These are phyloP conservation scores for Hyla sarda DNA, from an alignment of 2,113 vertebrate genomes.

Conservation along the genomic window DNA sequence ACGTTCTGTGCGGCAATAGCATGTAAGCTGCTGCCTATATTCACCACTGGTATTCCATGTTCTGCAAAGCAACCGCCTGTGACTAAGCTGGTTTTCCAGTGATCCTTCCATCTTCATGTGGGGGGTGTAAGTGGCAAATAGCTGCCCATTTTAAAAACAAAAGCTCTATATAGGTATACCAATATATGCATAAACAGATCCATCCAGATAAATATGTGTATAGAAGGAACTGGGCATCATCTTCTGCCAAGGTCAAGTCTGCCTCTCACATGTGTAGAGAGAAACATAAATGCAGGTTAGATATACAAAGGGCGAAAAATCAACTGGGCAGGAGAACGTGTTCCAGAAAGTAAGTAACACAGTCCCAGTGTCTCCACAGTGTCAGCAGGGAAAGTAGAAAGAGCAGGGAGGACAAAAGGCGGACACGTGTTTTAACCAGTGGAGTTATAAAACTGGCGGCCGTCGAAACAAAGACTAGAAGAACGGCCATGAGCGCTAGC, in stretches of 20 bases:
- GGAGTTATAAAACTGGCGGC: slow-evolving; percentile 98
- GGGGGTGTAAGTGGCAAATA: slow-evolving; percentile 2
- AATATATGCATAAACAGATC: slow-evolving; percentile 50
- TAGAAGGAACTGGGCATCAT: slow-evolving; percentile 40
- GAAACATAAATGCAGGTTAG: fast-evolving
- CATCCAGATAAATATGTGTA: slow-evolving; percentile 35
- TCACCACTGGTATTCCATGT: neutral
- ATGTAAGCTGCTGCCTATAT: neutral
- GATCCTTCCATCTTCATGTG: neutral
- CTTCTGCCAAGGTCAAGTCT: neutral
- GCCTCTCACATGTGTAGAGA: slow-evolving; percentile 40
- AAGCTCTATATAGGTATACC: slow-evolving; percentile 47
- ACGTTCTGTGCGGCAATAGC: neutral
- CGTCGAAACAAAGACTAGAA: slow-evolving; percentile 98
- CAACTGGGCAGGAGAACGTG: slow-evolving; percentile 86
- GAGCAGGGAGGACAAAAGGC: slow-evolving; percentile 86
- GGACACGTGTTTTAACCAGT: slow-evolving; percentile 93
- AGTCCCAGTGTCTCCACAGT: slow-evolving; percentile 97
- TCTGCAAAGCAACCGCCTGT: neutral
- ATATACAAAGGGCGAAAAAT: slow-evolving; percentile 56
- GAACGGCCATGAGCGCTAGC: slow-evolving; percentile 95
- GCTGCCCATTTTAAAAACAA: slow-evolving; percentile 27
- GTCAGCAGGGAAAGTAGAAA: slow-evolving; percentile 86
- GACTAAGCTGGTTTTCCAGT: neutral
- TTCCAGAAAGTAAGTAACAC: slow-evolving; percentile 87